These are phyloP conservation scores for Oscheius sp. DNA, from an alignment of 2,888 invertebrate species.

Conservation along the genomic window DNA sequence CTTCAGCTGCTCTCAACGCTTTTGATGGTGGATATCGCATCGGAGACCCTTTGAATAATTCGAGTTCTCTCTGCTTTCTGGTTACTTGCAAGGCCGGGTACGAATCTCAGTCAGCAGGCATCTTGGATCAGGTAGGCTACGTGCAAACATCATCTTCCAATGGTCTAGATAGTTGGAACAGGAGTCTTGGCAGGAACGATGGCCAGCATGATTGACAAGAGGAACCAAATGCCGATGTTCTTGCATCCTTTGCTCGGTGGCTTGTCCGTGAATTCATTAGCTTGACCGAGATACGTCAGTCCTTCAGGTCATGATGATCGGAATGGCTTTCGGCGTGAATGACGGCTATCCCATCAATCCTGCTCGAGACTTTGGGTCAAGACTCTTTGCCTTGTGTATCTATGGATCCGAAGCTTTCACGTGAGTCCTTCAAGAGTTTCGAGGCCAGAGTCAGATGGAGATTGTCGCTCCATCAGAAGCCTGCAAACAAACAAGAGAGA, in stretches of 20 bases:
- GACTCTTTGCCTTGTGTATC: constrained; percentile 31
- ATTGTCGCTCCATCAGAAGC: neutral
- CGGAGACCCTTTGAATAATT: neutral
- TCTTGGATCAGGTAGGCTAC: constrained; percentile 22
- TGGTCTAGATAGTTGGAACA: constrained; percentile 33
- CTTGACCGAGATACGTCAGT: neutral
- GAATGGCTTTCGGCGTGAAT: constrained; percentile 34
- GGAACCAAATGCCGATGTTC: constrained; percentile 30
- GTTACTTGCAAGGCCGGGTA: constrained; percentile 38
- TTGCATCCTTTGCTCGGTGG: constrained; percentile 39
- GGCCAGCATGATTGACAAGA: constrained; percentile 35
- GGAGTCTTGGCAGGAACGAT: constrained; percentile 32
- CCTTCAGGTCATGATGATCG: constrained; percentile 39
- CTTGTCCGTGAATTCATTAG: constrained; percentile 23
- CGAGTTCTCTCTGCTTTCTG: constrained; percentile 33
- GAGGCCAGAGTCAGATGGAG: neutral
- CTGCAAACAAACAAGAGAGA: neutral
- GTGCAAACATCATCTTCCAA: neutral
- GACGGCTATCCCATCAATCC: constrained; percentile 40
- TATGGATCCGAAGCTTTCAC: constrained; percentile 36
- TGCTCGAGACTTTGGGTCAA: constrained; percentile 36
- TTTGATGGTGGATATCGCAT: constrained; percentile 73
- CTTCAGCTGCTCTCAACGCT: constrained; percentile 57
- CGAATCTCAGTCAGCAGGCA: constrained; percentile 9
- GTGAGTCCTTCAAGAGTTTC: constrained; percentile 13